Evolutionary conservation across 2,888 invertebrate genomes (phyloP), one percentile per base, ranked within the genome.

Genomic region (Phasia obesa): DNA sequence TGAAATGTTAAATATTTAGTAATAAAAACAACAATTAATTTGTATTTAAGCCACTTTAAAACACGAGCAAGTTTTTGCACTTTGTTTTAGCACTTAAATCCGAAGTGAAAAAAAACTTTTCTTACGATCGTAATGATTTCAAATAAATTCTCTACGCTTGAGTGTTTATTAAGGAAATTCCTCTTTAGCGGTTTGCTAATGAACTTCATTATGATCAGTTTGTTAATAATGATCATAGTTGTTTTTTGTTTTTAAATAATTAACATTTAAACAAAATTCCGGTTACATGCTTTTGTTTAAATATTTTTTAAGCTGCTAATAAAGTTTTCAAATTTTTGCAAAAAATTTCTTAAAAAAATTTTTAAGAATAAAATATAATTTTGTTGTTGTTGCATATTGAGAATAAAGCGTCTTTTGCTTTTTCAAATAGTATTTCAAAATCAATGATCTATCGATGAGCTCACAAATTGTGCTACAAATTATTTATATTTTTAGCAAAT

Each of bases 81-180:
- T 64, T 53, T n/a, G 27, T 27, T 62, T 73, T 38, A 35, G 51
- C 38, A 25, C n/a, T 70, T 21, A 57, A 69, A 70, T 23, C 21
- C 35, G 13, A 44, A 38, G 23, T 47, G 0, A 47, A 55, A 17
- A 21, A 60, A 60, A 38, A 15, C 11, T 15, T 38, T 38, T 38
- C 49, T 73, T 51, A 27, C 19, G 21, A 44, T 21, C 44, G 35
- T 23, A 62, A 53, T 53, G 25, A 55, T 57, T 71, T 55, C 42
- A 69, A 53, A 64, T 27, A 76, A 76, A 70, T 81, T 82, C 55
- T 82, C 44, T 59, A 82, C 82, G 82, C 74, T 82, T 78, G 78
- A 82, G 78, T 78, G 78, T 82, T 67, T 78, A 70, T 78, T 62
- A 64, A 78, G 82, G 78, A 82, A 78, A 78, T 82, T 62, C 73